Conservation (phyloP, 2,113 vertebrate species). For the Etheostoma spectabile region DNA sequence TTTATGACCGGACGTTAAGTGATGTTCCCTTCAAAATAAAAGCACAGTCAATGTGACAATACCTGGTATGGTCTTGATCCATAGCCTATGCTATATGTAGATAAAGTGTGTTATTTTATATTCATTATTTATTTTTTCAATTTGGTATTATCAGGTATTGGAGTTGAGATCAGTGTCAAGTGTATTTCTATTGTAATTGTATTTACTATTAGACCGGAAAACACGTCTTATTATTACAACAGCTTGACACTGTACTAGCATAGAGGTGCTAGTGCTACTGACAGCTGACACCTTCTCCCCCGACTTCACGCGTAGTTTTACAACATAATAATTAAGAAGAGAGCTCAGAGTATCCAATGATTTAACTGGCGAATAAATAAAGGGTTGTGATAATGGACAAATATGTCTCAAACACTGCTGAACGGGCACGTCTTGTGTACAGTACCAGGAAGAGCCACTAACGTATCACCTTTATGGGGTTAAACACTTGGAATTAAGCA, state of each 20-base stretch:
- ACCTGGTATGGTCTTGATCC: background rate
- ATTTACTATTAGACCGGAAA: constrained; percentile 57
- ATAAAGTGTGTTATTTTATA: background rate
- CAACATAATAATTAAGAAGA: background rate
- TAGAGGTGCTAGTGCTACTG: constrained; percentile 48
- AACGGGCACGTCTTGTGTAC: constrained; percentile 15
- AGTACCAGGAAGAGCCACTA: constrained; percentile 73
- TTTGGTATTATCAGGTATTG: background rate
- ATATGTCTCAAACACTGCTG: background rate
- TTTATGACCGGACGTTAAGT: constrained; percentile 8
- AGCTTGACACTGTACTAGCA: constrained; percentile 29
- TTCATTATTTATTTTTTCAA: background rate
- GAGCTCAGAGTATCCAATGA: background rate
- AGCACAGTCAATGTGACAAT: background rate
- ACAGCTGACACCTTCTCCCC: constrained; percentile 55
- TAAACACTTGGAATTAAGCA: background rate
- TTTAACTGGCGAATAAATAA: constrained; percentile 7
- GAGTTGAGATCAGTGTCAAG: fast-evolving
- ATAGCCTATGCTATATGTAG: background rate
- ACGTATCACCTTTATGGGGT: constrained; percentile 32
- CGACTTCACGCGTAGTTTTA: constrained; percentile 11
- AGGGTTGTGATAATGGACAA: background rate
- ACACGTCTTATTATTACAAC: fast-evolving
- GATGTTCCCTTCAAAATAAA: constrained; percentile 59
- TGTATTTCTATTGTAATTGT: background rate